phyloP scores from a whole-genome alignment of 2,113 vertebrate genomes.

The Dipodomys merriami region DNA sequence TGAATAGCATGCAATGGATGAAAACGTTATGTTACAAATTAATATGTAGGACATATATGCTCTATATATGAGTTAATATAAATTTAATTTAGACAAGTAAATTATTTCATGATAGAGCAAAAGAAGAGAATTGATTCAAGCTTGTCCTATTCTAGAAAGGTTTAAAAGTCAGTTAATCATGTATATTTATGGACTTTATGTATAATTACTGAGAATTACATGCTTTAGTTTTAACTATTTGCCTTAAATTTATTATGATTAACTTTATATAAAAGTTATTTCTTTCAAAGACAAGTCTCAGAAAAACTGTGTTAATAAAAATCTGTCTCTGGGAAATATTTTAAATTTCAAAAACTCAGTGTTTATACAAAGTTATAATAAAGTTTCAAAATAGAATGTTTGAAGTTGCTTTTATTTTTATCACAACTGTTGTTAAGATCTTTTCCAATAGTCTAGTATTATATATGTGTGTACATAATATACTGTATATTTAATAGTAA shows the following conservation, averaged over 20 bases:
- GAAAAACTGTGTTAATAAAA: constrained; percentile 5
- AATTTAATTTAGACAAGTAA: neutral
- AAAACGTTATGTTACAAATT: too few relatives aligned
- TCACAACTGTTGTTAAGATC: neutral
- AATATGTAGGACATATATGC: neutral
- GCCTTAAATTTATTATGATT: neutral
- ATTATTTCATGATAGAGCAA: neutral
- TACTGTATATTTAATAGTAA: constrained; percentile 15
- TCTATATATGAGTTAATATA: neutral
- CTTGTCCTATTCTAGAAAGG: neutral
- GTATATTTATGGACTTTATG: neutral
- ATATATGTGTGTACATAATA: neutral
- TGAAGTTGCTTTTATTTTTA: constrained; percentile 36
- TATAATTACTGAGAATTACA: neutral
- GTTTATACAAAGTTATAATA: constrained; percentile 29
- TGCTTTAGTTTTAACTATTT: neutral
- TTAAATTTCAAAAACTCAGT: constrained; percentile 54
- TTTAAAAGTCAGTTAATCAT: neutral
- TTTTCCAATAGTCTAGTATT: neutral
- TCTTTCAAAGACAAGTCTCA: constrained; percentile 33
- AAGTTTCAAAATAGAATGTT: neutral
- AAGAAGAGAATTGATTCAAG: neutral
- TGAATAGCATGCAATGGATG: neutral
- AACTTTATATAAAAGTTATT: constrained; percentile 6
- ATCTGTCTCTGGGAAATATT: constrained; percentile 30